Evolutionary conservation across 2,113 vertebrate species (phyloP).

Genomic region (Mugil cephalus): DNA sequence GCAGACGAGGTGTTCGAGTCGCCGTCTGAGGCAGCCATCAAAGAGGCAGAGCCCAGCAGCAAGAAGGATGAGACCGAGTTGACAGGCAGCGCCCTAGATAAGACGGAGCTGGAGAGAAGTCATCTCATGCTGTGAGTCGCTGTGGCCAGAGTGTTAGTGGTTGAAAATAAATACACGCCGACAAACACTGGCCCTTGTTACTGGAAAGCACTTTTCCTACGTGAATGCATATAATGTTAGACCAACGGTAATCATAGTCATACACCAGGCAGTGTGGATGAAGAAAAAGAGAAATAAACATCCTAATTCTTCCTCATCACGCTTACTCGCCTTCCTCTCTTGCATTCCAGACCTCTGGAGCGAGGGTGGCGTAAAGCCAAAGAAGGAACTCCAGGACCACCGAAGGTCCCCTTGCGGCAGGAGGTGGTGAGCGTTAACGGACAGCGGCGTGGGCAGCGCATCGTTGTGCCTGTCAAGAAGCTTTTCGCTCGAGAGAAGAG

Average conservation of each 20-base stretch:
- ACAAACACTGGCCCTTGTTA: not conserved
- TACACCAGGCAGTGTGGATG: no score
- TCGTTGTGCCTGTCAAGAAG: conserved; percentile 93
- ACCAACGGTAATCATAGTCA: not conserved
- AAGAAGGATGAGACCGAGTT: conserved; percentile 88
- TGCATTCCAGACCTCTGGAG: conserved; percentile 89
- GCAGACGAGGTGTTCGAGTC: conserved; percentile 96
- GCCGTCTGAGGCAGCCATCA: conserved; percentile 90
- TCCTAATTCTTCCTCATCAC: no score
- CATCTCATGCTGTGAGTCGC: conserved; percentile 94
- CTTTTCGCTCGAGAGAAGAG: conserved; percentile 96
- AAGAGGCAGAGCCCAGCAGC: conserved; percentile 86
- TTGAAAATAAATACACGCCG: not conserved
- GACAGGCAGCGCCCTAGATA: conserved; percentile 94
- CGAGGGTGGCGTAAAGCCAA: conserved; percentile 97
- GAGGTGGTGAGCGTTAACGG: conserved; percentile 94
- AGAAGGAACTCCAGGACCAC: conserved; percentile 88
- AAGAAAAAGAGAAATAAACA: no score
- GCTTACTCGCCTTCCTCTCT: not conserved
- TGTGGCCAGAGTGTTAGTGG: conserved; percentile 5
- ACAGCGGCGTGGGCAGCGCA: conserved; percentile 93
- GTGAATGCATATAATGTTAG: conserved; percentile 3
- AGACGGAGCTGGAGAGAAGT: conserved; percentile 93
- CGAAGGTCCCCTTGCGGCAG: conserved; percentile 94
- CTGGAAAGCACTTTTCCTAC: not conserved